Conservation (phyloP, 2,888 invertebrate species). For the Cataglyphis rosenhaueri region DNA sequence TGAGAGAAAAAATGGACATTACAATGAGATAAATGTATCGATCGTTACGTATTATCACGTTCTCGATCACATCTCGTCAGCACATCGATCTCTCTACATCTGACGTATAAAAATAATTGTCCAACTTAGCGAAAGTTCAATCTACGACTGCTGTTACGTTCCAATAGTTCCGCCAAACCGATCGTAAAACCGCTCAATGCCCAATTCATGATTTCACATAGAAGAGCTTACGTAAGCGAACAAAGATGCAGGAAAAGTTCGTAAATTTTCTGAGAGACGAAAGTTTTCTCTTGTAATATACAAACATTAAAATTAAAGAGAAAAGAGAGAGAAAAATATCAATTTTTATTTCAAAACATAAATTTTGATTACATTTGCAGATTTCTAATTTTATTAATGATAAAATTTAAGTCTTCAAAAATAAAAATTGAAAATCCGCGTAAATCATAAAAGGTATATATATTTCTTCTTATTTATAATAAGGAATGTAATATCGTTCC, state of each 20-base stretch:
- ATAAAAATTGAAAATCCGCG: background rate
- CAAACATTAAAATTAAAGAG: constrained; percentile 37
- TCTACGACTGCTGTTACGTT: constrained; percentile 46
- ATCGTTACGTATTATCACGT: constrained; percentile 10
- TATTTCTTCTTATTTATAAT: background rate
- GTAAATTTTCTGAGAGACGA: constrained; percentile 42
- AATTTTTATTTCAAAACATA: constrained; percentile 21
- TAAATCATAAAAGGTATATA: constrained; percentile 19
- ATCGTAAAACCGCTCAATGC: constrained; percentile 46
- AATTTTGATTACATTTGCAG: constrained; percentile 30
- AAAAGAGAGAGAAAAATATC: constrained; percentile 5
- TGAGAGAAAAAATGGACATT: constrained; percentile 24
- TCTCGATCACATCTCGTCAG: background rate
- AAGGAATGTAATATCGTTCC: constrained; percentile 20
- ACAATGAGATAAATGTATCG: constrained; percentile 36
- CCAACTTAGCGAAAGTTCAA: constrained; percentile 46
- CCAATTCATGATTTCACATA: constrained; percentile 49
- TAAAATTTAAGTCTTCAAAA: constrained; percentile 1
- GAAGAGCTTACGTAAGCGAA: constrained; percentile 41
- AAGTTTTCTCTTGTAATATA: constrained; percentile 44
- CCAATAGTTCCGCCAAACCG: constrained; percentile 41
- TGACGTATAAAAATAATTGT: constrained; percentile 52
- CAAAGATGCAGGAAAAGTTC: constrained; percentile 41
- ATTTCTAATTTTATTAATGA: constrained; percentile 29
- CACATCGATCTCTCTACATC: constrained; percentile 40